Conservation (phyloP, 64 coral and sea anemone genomes). For the Montipora capricornis region DNA sequence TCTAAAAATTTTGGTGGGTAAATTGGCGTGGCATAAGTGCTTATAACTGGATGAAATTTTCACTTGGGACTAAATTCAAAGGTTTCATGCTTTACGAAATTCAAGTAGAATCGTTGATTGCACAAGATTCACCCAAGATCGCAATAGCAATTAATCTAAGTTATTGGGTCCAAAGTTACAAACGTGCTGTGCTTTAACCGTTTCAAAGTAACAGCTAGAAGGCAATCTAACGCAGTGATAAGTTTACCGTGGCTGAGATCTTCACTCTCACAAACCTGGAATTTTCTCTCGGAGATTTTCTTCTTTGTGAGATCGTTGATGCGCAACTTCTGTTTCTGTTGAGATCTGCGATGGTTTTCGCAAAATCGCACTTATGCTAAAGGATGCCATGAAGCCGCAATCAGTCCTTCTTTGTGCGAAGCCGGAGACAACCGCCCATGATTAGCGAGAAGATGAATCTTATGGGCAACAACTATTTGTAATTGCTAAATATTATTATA, state of each 20-base stretch:
- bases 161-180: background rate
- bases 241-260: background rate
- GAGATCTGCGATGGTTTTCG: background rate
- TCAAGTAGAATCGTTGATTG: background rate
- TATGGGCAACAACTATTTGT: constrained; percentile 32
- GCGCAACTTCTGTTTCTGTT: background rate
- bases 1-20: background rate
- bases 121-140: background rate
- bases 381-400: background rate
- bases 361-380: constrained; percentile 1
- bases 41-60: background rate
- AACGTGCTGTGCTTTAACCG: background rate
- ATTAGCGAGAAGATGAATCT: background rate
- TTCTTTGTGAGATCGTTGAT: background rate
- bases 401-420: background rate
- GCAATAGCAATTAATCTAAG: background rate
- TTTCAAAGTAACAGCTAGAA: background rate
- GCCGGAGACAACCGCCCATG: background rate
- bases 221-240: background rate
- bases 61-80: background rate
- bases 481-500: constrained; percentile 52
- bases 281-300: background rate
- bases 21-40: background rate
- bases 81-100: background rate
- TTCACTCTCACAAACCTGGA: background rate